phyloP scores from a whole-genome alignment of 2,797 vertebrate species.

The Chanos chanos region DNA sequence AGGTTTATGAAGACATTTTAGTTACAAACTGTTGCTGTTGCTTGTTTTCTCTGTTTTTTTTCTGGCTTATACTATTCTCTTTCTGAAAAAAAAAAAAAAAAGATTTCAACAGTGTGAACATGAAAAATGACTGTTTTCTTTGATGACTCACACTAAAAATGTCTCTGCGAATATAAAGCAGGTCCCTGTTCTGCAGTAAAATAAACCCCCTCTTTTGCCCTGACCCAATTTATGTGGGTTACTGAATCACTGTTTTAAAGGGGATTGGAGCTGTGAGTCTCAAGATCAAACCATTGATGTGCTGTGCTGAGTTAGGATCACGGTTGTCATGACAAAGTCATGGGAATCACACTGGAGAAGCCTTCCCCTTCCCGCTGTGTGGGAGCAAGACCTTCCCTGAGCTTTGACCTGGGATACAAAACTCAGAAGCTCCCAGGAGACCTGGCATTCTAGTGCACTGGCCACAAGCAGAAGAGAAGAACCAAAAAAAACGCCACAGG shows the following conservation, averaged over 20 bases:
- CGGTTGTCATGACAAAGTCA: slow-evolving; percentile 14
- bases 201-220: slow-evolving; percentile 27
- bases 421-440: too few species aligned
- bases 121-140: not conserved
- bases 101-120: not conserved
- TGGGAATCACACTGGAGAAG: slow-evolving; percentile 24
- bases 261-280: slow-evolving; percentile 42
- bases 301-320: slow-evolving; percentile 23
- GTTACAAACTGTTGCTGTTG: too few species aligned
- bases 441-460: too few species aligned
- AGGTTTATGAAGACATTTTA: too few species aligned
- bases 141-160: not conserved
- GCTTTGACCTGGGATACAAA: slow-evolving; percentile 1
- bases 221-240: slow-evolving; percentile 41
- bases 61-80: too few species aligned
- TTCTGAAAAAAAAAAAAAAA: too few species aligned
- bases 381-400: not conserved
- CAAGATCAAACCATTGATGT: slow-evolving; percentile 49
- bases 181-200: slow-evolving; percentile 27
- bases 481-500: too few species aligned
- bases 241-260: slow-evolving; percentile 41
- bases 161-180: slow-evolving; percentile 14
- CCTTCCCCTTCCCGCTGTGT: slow-evolving; percentile 19
- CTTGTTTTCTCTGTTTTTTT: too few species aligned
- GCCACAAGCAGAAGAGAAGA: too few species aligned